Evolutionary conservation across 2,113 vertebrate genomes (phyloP), one percentile per base, ranked within the genome.

Genomic region (Onychorhynchus coronatus): DNA sequence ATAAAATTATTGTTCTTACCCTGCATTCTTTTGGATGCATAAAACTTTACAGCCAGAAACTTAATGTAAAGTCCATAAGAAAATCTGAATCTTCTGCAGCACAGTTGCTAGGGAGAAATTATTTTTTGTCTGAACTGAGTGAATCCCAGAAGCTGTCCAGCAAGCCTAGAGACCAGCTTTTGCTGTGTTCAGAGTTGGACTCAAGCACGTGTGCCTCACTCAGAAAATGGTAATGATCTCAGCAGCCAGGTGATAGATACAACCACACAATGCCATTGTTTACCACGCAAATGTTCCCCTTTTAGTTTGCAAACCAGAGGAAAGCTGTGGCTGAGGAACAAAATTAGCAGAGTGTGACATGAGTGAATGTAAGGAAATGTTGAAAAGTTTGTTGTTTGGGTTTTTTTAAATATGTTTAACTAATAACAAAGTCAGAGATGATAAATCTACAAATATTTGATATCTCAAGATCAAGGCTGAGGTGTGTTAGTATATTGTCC

Each of bases 71-170:
- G 27, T 27, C 39, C 4, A 2, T 42, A 35, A 47, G 8, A 56
- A 33, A 56, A 11, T 20, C 42, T 75, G 21, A 65, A 65, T 65
- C 31, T 59, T 52, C 44, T 59, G 70, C 0, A 2, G 30, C 46
- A 46, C 8, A 27, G 20, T 31, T 1, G 0, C 22, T 53, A 59
- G 19, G 33, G 12, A 35, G 1, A 4, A 81, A 46, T 33, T 33
- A 37, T 33, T 50, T 42, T 44, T 79, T 56, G 13, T 42, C 8
- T 53, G 19, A 63, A 59, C 17, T 39, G 15, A 52, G 11, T 37
- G 50, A 93, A 76, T 27, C 8, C 27, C 63, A 66, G 39, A 7
- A 53, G 31, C 25, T 33, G 4, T 35, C 30, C 58, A 63, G 30
- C 21, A 70, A 93, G 19, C n/a, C 75, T 70, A 18, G 24, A 79